Conservation (phyloP, 2,797 vertebrate genomes). For the Austrolebias charrua region DNA sequence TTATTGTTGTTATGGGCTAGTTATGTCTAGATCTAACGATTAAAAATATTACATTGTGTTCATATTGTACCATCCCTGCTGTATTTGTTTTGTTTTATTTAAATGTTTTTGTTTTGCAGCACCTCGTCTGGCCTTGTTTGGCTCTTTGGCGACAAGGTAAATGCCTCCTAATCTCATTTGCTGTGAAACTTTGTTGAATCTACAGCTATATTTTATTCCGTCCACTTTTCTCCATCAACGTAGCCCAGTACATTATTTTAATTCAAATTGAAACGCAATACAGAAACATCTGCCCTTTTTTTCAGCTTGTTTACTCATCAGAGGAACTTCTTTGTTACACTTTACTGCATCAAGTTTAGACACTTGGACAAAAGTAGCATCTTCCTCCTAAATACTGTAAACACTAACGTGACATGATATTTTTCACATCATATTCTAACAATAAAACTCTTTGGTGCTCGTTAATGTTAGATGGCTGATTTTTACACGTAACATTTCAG, state of each 20-base stretch:
- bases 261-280: neutral
- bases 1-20: too few relatives aligned
- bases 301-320: slow-evolving; percentile 22
- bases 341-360: slow-evolving; percentile 12
- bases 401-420: neutral
- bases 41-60: too few relatives aligned
- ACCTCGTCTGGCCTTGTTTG: slow-evolving; percentile 71
- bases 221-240: neutral
- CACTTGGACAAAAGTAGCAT: slow-evolving; percentile 17
- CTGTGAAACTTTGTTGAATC: neutral
- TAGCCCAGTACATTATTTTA: neutral
- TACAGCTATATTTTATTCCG: neutral
- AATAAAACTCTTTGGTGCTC: neutral
- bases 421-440: neutral
- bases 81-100: neutral
- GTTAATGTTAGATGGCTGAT: neutral
- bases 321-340: neutral
- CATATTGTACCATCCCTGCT: neutral
- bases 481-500: neutral
- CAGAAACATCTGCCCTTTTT: slow-evolving; percentile 18
- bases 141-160: slow-evolving; percentile 78
- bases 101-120: slow-evolving; percentile 63
- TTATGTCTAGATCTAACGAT: too few relatives aligned
- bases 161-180: slow-evolving; percentile 21
- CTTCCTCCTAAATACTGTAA: slow-evolving; percentile 5